Base-by-base conservation (phyloP, 1,140 invertebrate species). In the Trachymyrmex septentrionalis region DNA sequence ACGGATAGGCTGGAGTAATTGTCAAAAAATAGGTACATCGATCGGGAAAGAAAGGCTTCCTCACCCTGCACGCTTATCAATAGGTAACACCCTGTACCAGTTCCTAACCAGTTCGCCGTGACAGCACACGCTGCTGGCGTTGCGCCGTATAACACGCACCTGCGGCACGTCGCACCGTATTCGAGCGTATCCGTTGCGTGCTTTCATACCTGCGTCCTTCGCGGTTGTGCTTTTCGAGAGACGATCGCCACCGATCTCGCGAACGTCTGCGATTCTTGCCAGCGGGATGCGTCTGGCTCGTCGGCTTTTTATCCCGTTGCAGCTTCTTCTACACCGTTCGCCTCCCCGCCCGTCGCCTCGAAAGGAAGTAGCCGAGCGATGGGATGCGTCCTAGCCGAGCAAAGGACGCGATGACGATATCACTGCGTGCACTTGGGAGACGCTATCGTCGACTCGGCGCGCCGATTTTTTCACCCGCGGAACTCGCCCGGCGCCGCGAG, bases 401-500 rank as follows among this genome's bases (percentile, higher is more conserved):
- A 75, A 75, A 48, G 21, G 55, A 34, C 48, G 73, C 72, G 63
- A 86, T 89, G 90, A 73, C 80, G 69, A 21, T 87, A 90, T 90
- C 90, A 86, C 92, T 88, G 92, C 86, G 82, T 86, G 86, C 86
- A 82, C 87, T 77, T 48, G 64, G 34, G 48, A 48, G 66, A 82
- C 85, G 81, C 87, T 93, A 90, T 86, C 88, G 88, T 75, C 81
- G 27, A 44, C 64, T 88, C 90, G 88, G 80, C 88, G 92, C 92
- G 81, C 87, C 86, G 87, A 93, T 93, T 90, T 89, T 77, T 86
- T 69, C 63, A 38, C 9, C 21, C 67, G 55, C n/a, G 21, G 57
- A 85, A 81, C 84, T 50, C 50, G 80, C 80, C 53, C 53, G 53
- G 67, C 78, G 82, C 34, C 66, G 27, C 64, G 77, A 61, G n/a